Evolutionary conservation across 2,113 vertebrate genomes (phyloP).

Genomic region (Bolborhynchus lineola): DNA sequence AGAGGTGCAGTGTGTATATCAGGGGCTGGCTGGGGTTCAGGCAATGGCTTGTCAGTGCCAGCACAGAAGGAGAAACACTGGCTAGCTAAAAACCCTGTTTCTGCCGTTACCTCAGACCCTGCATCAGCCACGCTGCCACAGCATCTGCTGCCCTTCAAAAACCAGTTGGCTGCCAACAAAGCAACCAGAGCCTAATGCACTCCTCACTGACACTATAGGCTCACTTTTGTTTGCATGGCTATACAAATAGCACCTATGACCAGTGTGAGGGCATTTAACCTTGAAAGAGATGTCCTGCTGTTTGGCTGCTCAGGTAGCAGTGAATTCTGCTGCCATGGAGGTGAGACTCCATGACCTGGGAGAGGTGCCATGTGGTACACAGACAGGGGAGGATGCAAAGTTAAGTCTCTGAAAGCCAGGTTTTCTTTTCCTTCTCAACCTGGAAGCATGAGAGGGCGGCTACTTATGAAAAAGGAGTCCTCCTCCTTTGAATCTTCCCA

Average conservation of each 20-base stretch:
- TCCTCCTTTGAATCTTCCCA: neutral
- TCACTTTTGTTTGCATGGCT: neutral
- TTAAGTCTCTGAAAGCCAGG: neutral
- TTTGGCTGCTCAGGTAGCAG: neutral
- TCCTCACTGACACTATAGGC: neutral
- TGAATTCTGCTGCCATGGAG: neutral
- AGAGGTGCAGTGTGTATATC: accelerated
- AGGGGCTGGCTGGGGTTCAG: neutral
- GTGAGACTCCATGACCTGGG: neutral
- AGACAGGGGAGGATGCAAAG: neutral
- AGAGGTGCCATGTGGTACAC: accelerated
- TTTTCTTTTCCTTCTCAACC: neutral
- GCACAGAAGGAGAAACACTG: neutral
- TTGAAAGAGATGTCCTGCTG: neutral
- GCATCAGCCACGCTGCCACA: neutral
- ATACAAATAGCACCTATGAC: neutral
- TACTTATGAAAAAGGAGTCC: neutral
- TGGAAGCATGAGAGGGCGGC: neutral
- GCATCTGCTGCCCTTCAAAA: neutral
- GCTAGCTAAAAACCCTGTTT: accelerated
- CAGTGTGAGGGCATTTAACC: neutral
- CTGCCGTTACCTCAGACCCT: neutral
- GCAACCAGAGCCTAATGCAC: neutral
- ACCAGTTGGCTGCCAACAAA: neutral
- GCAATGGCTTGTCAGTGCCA: accelerated